Base-by-base conservation (phyloP, 2,113 vertebrate genomes). In the Python bivittatus region DNA sequence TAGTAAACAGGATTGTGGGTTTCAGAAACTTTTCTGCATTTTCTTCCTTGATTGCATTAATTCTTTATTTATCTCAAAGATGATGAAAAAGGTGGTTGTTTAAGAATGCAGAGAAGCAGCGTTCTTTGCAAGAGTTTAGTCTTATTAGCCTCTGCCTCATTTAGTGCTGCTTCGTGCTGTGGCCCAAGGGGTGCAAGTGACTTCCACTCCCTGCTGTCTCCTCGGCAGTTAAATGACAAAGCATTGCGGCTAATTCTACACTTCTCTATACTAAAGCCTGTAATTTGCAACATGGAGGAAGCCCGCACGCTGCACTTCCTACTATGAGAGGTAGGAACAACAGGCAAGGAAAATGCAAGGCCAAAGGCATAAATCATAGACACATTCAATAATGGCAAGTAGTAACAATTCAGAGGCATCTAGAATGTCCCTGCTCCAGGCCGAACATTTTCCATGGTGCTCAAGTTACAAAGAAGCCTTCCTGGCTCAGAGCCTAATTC, bases 211-310 rank as follows among this genome's bases (percentile, higher is more conserved):
- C 25, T 84, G 88, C 88, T 84, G 44, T 38, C 83, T 64, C 57
- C 23, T 54, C 54, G 88, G 91, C 79, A 89, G 79, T 61, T 84
- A 68, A 89, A 85, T 92, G 42, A 92, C 57, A 89, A 29, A 64
- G 56, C 5, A 53, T 52, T 53, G 91, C 87, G 13, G 2, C 29
- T 54, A 15, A 61, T 53, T 25, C 54, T 48, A 11, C 22, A 27
- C 87, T 54, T 84, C 64, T 89, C 29, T 5, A 22, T 52, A 72
- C 27, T 42, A 57, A 84, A 57, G 44, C 44, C 20, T 84, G 72
- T 60, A 27, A 42, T 89, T 92, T 89, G 72, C 44, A 22, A n/a
- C 15, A 6, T n/a, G 79, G 27, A 60, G 42, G 56, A 84, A 91
- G 85, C 48, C 42, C 8, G 29, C 83, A 85, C 38, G 60, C 85